Conservation (phyloP, 2,888 invertebrate genomes). For the Thereva nobilitata region DNA sequence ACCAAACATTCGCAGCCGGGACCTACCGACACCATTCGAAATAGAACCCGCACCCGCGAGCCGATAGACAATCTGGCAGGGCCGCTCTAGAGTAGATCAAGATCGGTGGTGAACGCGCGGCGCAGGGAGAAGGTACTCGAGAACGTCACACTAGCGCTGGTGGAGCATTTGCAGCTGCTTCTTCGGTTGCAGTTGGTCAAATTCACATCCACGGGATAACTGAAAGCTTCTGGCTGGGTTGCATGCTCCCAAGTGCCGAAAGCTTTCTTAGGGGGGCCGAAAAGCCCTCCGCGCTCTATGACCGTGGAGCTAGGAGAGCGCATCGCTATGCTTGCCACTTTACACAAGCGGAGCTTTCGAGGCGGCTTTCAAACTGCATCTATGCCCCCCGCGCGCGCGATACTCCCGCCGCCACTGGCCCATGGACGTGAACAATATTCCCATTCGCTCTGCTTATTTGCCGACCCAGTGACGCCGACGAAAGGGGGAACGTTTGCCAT, state of each 20-base stretch:
- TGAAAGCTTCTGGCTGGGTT: conserved; percentile 20
- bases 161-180: conserved; percentile 12
- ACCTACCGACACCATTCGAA: not conserved
- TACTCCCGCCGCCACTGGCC: not conserved
- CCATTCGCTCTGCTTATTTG: not conserved
- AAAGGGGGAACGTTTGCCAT: not conserved
- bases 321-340: not conserved
- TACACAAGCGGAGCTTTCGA: conserved; percentile 12
- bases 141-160: not conserved
- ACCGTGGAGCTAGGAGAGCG: conserved; percentile 14
- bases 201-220: conserved; percentile 31
- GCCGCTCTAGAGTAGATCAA: not conserved
- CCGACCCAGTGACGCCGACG: not conserved
- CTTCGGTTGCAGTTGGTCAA: conserved; percentile 25
- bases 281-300: conserved; percentile 9
- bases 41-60: not conserved
- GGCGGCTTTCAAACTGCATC: conserved; percentile 7
- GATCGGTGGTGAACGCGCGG: not conserved
- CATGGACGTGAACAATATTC: not conserved
- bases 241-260: conserved; percentile 23
- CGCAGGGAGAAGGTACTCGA: not conserved
- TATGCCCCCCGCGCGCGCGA: not conserved
- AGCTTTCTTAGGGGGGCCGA: conserved; percentile 26
- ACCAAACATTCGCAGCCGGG: not conserved
- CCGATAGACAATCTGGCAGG: not conserved